Evolutionary conservation across 1,140 invertebrate species (phyloP), one percentile per base, ranked within the genome.

Genomic region (Zaprionus inermis): DNA sequence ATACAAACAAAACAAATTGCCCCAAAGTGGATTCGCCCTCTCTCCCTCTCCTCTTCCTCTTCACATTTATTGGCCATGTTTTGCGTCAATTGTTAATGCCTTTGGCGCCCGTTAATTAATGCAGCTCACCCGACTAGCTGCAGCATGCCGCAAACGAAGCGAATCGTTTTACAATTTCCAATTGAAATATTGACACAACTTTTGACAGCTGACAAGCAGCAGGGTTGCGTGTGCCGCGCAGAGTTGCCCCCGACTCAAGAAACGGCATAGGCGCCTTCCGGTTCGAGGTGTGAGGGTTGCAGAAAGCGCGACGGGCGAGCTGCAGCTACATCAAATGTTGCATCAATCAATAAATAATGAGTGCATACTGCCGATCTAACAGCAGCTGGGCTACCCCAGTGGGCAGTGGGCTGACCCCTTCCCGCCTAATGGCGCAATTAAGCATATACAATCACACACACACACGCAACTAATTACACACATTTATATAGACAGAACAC

Each of bases 401-500:
- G 4, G 18, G 14, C 20, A 18, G 4, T 55, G 51, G 16, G 28
- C 49, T 30, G 24, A 10, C 7, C 30, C 30, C 5, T 5, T 10
- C 7, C 70, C 55, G 59, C 46, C 60, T 72, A 36, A 67, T 72
- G 38, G 56, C 36, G 20, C 34, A 67, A 73, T 73, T 66, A 68
- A 68, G 55, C 38, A 56, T 52, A 56, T 61, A 55, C 64, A 72
- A 55, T 72, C 56, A 57, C 72, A 56, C 44, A 30, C 12, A 63
- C 66, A 63, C 41, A 30, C 58, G 38, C 41, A 63, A 69, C 51
- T 70, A 74, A 69, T 70, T 70, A 55, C 66, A 74, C 72, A 57
- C 72, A 73, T 73, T 68, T 68, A 60, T 59, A 60, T 67, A 34
- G 56, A 73, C 55, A 55, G 22, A 73, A 61, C 36, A 36, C 14